Conservation (phyloP, 92 coral and sea anemone genomes). For the Actinostola sp. region DNA sequence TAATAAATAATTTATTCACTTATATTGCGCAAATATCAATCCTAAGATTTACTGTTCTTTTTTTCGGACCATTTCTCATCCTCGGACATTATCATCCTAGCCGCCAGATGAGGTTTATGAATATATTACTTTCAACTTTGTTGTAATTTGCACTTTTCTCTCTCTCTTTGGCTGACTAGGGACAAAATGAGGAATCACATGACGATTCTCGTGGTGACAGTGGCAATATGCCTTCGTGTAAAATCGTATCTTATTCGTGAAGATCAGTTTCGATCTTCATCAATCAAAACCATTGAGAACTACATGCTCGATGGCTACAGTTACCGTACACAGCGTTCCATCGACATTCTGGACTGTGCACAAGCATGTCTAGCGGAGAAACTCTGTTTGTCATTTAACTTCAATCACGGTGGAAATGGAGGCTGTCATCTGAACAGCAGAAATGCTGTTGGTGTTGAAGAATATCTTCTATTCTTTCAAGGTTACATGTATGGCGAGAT, state of each 20-base stretch:
- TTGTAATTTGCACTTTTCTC: no score
- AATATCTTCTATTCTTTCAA: background rate
- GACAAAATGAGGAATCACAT: background rate
- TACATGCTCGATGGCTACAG: conserved; percentile 52
- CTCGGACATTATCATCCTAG: no score
- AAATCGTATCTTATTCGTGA: conserved; percentile 3
- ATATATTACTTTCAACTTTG: no score
- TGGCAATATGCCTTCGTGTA: background rate
- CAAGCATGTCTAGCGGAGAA: conserved; percentile 54
- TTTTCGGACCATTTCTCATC: no score
- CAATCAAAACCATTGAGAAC: conserved; percentile 37
- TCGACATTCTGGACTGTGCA: conserved; percentile 65
- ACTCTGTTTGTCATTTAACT: conserved; percentile 70
- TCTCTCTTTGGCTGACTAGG: background rate
- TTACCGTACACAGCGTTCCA: conserved; percentile 55
- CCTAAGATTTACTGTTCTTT: no score
- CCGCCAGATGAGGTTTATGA: no score
- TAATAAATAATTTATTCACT: no score
- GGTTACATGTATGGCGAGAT: conserved; percentile 33
- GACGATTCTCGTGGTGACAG: background rate
- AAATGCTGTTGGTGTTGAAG: background rate
- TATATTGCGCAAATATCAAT: no score
- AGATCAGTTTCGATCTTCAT: conserved; percentile 42
- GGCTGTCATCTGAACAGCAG: conserved; percentile 56
- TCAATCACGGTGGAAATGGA: conserved; percentile 45